phyloP scores from a whole-genome alignment of 2,888 invertebrate genomes.

The Thalpophila matura region DNA sequence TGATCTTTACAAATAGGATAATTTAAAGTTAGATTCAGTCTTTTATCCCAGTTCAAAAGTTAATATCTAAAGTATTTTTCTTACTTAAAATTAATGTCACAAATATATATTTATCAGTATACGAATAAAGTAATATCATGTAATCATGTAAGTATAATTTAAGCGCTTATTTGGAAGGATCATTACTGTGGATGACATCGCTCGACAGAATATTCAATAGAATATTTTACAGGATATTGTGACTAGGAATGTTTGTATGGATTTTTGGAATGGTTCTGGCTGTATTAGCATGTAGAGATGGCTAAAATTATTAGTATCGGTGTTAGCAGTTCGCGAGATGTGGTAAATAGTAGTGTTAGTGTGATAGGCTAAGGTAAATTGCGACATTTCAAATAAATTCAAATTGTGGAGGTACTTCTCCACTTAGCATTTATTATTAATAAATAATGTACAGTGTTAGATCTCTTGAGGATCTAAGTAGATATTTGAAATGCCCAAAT shows the following conservation, averaged over 20 bases:
- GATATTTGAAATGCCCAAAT: conserved; percentile 42
- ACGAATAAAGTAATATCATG: conserved; percentile 8
- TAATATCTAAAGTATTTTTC: conserved; percentile 27
- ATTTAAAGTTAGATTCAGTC: conserved; percentile 8
- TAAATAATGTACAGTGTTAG: conserved; percentile 50
- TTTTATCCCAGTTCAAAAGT: conserved; percentile 8
- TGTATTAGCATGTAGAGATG: conserved; percentile 65
- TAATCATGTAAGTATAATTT: not conserved
- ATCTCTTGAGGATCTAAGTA: conserved; percentile 41
- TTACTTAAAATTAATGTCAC: conserved; percentile 20
- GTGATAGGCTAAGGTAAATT: conserved; percentile 45
- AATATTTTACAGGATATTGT: too few species aligned
- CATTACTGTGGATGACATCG: conserved; percentile 32
- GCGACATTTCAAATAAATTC: conserved; percentile 49
- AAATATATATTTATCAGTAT: conserved; percentile 26
- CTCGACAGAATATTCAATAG: conserved; percentile 36
- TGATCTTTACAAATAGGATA: conserved; percentile 12
- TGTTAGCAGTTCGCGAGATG: conserved; percentile 74
- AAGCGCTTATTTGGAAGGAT: conserved; percentile 4
- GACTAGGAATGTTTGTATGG: conserved; percentile 52
- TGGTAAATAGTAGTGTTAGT: conserved; percentile 67
- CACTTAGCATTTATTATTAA: conserved; percentile 62
- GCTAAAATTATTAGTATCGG: conserved; percentile 60
- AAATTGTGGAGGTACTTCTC: conserved; percentile 31
- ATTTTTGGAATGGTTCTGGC: conserved; percentile 64